phyloP scores from a whole-genome alignment of 2,797 vertebrate genomes.

The Onychomys leucogaster region DNA sequence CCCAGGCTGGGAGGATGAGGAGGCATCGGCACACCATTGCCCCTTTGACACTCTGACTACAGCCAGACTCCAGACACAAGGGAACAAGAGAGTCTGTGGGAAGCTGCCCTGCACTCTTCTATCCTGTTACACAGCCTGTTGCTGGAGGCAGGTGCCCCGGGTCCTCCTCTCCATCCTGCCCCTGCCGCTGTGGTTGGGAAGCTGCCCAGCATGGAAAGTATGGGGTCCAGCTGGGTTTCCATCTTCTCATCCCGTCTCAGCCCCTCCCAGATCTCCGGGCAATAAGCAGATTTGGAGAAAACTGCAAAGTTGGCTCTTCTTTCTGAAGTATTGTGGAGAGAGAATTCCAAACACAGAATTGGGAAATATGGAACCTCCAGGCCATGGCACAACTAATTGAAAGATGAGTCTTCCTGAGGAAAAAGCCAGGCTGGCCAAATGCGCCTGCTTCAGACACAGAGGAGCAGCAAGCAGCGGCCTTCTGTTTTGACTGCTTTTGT shows the following conservation, averaged over 20 bases:
- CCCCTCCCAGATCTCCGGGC: background rate
- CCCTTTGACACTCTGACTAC: background rate
- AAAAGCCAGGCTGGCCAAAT: background rate
- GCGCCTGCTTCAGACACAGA: background rate
- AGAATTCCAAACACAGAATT: background rate
- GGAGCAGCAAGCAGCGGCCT: background rate
- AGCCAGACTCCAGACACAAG: background rate
- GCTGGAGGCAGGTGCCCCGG: background rate
- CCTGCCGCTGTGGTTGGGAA: slow-evolving; percentile 10
- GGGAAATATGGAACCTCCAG: background rate
- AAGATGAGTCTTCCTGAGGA: background rate
- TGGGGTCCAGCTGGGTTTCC: background rate
- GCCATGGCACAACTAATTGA: background rate
- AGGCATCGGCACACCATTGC: background rate
- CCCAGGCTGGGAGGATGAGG: background rate
- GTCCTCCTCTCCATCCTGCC: background rate
- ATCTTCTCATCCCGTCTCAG: background rate
- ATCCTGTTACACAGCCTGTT: background rate
- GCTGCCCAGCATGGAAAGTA: background rate
- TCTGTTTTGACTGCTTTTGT: background rate
- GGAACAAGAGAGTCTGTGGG: background rate
- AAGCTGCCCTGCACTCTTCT: background rate
- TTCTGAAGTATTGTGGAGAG: slow-evolving; percentile 7
- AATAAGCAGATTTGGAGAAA: slow-evolving; percentile 29
- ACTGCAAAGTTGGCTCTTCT: slow-evolving; percentile 48